Evolutionary conservation across 2,113 vertebrate genomes (phyloP), one percentile per base, ranked within the genome.

Genomic region (Hemibagrus wyckioides): DNA sequence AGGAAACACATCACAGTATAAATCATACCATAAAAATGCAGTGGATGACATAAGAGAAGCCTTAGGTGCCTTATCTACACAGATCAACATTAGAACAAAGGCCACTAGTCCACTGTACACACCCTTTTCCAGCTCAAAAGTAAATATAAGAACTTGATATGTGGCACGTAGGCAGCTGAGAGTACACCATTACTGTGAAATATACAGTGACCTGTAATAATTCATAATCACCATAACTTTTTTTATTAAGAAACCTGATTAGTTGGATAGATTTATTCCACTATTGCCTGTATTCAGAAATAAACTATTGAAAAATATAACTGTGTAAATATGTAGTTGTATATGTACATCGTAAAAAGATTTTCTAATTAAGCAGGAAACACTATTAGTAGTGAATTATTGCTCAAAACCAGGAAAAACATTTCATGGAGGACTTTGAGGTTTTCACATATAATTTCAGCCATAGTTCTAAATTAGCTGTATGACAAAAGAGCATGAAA

Each of bases 111-210:
- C n/a, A 54, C 69, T 77, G 54, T 14, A 82, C 86, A 77, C 86
- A 83, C 80, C 86, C 80, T 52, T 71, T n/a, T 87, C 21, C 81
- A 65, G 69, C 5, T 54, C 56, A 83, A 77, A 87, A 82, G 86
- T 83, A 61, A 87, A 65, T 65, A 30, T 14, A 61, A 65, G 41
- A 33, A 83, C 67, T 36, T 69, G 86, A 57, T 30, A 39, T 2
- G 13, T 57, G 63, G 86, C 86, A 87, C 81, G 71, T 83, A 87
- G 80, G 81, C 81, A 36, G 41, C 56, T 75, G 69, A 39, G 23
- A 65, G 9, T 48, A 50, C 39, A 52, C 6, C 33, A 28, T 87
- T 21, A 56, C 25, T 73, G 14, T 54, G 39, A 21, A 79, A 65
- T 63, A 61, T 59, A 56, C 30, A n/a, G 33, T 77, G 36, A n/a